Evolutionary conservation across 2,113 vertebrate genomes (phyloP), one percentile per base, ranked within the genome.

Genomic region (Tenrec ecaudatus): DNA sequence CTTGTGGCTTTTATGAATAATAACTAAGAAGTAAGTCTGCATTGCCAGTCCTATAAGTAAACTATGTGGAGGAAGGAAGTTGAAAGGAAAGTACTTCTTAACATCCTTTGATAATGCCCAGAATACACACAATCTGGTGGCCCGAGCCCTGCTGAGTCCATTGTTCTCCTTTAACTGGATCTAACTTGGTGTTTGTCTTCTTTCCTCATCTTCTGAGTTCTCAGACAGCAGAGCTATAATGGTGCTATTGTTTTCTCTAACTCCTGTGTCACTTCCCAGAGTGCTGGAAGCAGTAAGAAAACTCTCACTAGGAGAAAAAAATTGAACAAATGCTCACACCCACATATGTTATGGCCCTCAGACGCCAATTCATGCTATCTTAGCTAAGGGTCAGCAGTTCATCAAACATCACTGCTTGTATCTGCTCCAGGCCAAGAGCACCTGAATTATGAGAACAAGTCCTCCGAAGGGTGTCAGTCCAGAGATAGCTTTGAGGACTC

Each of bases 1-100:
- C 96, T 96, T 89, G 96, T 96, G 96, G 96, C 47, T 75, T 58
- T 81, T 64, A 43, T 58, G 82, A 92, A 87, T 57, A 94, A 12
- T 69, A 20, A 88, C 38, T 85, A n/a, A 60, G 89, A 82, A 68
- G 20, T n/a, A 88, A 95, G 92, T 75, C 16, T 62, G 5, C 1
- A 71, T 73, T 88, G 88, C 31, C 25, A 94, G 36, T 84, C 31
- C 3, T 38, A 0, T 11, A 29, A 64, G 79, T 62, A 92, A 96
- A 93, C 22, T 36, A 84, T 40, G 9, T 47, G 25, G 69, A 31
- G 6, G 11, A 43, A 85, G 77, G 40, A 60, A 95, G n/a, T 29
- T 40, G 31, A 89, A 58, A 3, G 6, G 27, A 92, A 95, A 94
- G 86, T 3, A 81, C 40, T 78, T 91, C 23, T 88, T 80, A 93